A percentile compares a stretch with the other conserved stretches of the same genome.
These are phyloP conservation scores for Brenthis ino DNA, from an alignment of 2,888 invertebrate species.

Conservation along the genomic window DNA sequence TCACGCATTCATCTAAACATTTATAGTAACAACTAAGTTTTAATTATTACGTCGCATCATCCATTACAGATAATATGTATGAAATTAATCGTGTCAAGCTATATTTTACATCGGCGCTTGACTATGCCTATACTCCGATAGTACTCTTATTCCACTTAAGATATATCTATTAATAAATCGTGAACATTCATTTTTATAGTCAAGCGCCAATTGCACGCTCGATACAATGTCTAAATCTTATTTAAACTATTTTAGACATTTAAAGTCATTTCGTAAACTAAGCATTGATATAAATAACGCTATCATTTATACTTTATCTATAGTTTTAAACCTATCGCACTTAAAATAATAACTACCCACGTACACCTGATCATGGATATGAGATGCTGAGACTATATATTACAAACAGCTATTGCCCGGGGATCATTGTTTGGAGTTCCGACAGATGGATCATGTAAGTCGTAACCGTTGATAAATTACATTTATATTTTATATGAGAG, in stretches of 20 bases:
- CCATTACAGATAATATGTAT: constrained; percentile 72
- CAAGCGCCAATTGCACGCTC: constrained; percentile 69
- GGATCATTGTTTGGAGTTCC: constrained; percentile 7
- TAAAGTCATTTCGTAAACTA: constrained; percentile 74
- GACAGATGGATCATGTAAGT: not conserved
- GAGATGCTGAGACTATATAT: constrained; percentile 65
- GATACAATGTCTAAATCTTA: constrained; percentile 71
- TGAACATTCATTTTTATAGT: constrained; percentile 51
- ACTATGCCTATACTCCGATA: constrained; percentile 51
- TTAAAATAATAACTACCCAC: constrained; percentile 70
- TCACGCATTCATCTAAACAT: constrained; percentile 81
- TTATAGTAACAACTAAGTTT: constrained; percentile 80
- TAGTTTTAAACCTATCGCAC: constrained; percentile 73
- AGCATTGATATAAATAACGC: constrained; percentile 80
- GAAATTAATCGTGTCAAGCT: constrained; percentile 68
- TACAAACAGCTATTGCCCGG: constrained; percentile 28
- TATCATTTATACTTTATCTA: constrained; percentile 75
- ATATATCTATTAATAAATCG: constrained; percentile 4
- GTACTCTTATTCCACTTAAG: constrained; percentile 9
- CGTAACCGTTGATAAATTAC: not conserved
- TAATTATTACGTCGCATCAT: constrained; percentile 70
- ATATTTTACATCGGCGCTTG: constrained; percentile 65
- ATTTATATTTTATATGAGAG: too few species aligned
- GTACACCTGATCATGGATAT: constrained; percentile 64
- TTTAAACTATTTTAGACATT: constrained; percentile 72